Evolutionary conservation across 1,140 invertebrate genomes (phyloP).

Genomic region (Lutraria rhynchaena): DNA sequence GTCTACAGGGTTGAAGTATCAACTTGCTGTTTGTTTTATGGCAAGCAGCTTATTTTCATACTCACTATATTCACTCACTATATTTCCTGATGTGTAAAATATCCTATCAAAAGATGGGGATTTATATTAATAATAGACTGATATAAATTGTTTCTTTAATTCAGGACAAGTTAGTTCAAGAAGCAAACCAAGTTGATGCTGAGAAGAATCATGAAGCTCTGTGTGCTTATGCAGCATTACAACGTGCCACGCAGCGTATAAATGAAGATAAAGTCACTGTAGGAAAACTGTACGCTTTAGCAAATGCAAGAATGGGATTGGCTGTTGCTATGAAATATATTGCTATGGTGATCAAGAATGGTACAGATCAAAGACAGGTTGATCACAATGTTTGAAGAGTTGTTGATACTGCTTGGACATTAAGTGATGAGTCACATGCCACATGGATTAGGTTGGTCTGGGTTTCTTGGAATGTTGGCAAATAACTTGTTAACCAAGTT

Average conservation of each 20-base stretch:
- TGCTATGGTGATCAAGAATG: conserved; percentile 33
- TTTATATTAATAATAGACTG: no score
- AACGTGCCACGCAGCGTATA: conserved; percentile 3
- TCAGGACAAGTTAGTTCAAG: conserved; percentile 30
- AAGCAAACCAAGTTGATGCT: conserved; percentile 41
- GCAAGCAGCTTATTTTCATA: no score
- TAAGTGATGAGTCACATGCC: conserved; percentile 60
- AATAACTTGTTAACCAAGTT: no score
- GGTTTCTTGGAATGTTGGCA: no score
- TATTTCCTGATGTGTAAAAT: no score
- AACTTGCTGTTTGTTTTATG: no score
- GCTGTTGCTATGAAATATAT: conserved; percentile 61
- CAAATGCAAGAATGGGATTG: conserved; percentile 65
- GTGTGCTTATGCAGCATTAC: conserved; percentile 19
- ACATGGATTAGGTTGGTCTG: conserved; percentile 66
- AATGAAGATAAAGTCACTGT: conserved; percentile 27
- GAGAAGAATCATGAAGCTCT: conserved; percentile 12
- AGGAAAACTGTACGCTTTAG: conserved; percentile 61
- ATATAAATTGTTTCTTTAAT: no score
- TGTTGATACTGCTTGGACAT: conserved; percentile 50
- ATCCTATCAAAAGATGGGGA: no score
- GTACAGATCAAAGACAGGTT: conserved; percentile 33
- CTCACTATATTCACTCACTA: no score
- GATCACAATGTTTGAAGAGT: conserved; percentile 28
- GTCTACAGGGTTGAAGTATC: no score